Conservation (phyloP, 2,113 vertebrate genomes). For the Chauna torquata region DNA sequence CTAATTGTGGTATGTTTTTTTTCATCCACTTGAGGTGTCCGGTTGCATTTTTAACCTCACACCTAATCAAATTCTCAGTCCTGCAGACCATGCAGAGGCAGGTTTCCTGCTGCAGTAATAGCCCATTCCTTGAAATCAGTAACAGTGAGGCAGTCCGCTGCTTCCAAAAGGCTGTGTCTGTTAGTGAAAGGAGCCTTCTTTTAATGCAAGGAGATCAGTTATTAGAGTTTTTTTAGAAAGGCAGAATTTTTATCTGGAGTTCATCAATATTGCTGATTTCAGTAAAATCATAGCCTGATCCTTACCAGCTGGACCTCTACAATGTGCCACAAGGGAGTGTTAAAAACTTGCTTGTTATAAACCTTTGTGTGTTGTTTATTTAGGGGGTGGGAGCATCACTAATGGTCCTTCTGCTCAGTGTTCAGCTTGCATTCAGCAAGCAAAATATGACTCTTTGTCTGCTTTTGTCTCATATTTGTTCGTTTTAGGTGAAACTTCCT, state of each 20-base stretch:
- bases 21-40: background rate
- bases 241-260: background rate
- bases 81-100: background rate
- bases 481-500: constrained; percentile 94
- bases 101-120: background rate
- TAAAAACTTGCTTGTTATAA: background rate
- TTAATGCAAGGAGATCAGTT: background rate
- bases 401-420: background rate
- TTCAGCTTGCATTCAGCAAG: background rate
- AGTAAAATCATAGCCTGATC: background rate
- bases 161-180: background rate
- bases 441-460: background rate
- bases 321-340: background rate
- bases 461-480: constrained; percentile 37
- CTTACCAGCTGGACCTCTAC: background rate
- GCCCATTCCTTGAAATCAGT: background rate
- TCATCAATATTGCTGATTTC: background rate
- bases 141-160: background rate
- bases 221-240: background rate
- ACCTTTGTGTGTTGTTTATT: background rate
- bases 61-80: constrained; percentile 15
- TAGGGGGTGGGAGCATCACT: background rate
- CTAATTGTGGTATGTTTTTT: background rate
- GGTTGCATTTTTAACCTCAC: constrained; percentile 14
- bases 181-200: background rate